A percentile compares a stretch with the other conserved stretches of the same genome.
Evolutionary conservation across 1,140 invertebrate species (phyloP).

Genomic region (Coboldia fuscipes): DNA sequence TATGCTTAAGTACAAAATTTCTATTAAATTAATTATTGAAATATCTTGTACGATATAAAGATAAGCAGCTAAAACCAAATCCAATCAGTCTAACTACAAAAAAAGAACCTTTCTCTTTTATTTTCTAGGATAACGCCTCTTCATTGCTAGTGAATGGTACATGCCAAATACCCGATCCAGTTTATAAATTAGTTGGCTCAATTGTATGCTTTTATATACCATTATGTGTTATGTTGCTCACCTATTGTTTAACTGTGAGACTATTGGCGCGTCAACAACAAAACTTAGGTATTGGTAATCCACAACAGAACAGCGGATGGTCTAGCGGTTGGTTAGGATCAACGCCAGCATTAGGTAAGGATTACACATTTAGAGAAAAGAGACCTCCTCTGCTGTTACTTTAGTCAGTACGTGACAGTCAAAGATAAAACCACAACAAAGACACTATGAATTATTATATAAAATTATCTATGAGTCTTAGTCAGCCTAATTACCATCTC

Average conservation of each 20-base stretch:
- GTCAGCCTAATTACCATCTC: no score
- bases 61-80: no score
- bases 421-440: no score
- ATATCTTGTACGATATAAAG: no score
- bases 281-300: conserved; percentile 33
- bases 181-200: conserved; percentile 81
- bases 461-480: no score
- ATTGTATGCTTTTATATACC: conserved; percentile 93
- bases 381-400: no score
- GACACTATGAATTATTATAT: no score
- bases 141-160: conserved; percentile 56
- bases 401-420: no score
- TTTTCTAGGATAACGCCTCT: conserved; percentile 49
- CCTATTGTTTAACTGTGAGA: conserved; percentile 75
- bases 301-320: conserved; percentile 24
- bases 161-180: conserved; percentile 68
- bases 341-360: conserved; percentile 29
- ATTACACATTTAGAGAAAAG: no score
- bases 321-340: conserved; percentile 36
- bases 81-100: no score
- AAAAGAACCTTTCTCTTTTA: conserved; percentile 7
- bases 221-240: conserved; percentile 79
- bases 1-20: no score
- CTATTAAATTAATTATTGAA: no score
- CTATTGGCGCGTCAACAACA: conserved; percentile 55